A percentile compares a stretch with the other conserved stretches of the same genome.
These are phyloP conservation scores for Ceyx cyanopectus DNA, from an alignment of 2,113 vertebrate genomes.

Conservation along the genomic window DNA sequence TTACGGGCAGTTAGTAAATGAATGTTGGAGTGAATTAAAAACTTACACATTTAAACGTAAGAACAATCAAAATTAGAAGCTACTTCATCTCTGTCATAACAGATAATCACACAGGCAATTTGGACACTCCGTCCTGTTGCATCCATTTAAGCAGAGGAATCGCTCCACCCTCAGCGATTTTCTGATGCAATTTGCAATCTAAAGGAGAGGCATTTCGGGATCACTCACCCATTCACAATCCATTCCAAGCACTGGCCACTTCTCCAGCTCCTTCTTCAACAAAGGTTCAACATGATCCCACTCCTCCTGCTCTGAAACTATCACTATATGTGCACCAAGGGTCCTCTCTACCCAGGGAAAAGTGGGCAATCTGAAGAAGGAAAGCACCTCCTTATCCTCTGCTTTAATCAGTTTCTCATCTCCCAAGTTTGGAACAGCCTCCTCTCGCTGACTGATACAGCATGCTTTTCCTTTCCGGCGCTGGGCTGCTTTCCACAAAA, in stretches of 20 bases:
- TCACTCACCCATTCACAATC: slow-evolving; percentile 98
- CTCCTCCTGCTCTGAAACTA: slow-evolving; percentile 85
- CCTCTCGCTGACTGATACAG: not conserved
- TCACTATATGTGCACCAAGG: slow-evolving; percentile 78
- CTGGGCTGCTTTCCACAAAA: slow-evolving; percentile 84
- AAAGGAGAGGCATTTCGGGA: not conserved
- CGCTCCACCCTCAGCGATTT: not conserved
- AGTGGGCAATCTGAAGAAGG: not conserved
- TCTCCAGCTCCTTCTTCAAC: slow-evolving; percentile 83
- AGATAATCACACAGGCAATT: not conserved
- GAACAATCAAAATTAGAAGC: not conserved
- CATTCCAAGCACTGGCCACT: slow-evolving; percentile 90
- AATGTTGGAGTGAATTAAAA: not conserved
- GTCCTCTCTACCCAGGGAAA: slow-evolving; percentile 76
- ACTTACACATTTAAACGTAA: not conserved
- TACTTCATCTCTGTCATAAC: not conserved
- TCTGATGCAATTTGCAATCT: not conserved
- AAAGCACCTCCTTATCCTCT: slow-evolving; percentile 32
- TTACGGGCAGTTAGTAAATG: not conserved
- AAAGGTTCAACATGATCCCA: slow-evolving; percentile 86
- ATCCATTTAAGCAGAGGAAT: not conserved
- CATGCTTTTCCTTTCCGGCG: slow-evolving; percentile 57
- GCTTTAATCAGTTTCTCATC: slow-evolving; percentile 55
- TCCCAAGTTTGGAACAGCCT: not conserved
- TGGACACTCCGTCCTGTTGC: not conserved